Percentiles rank a stretch among this genome's conserved stretches.
Conservation (phyloP, 2,797 vertebrate species). For the Crenuchus spilurus region DNA sequence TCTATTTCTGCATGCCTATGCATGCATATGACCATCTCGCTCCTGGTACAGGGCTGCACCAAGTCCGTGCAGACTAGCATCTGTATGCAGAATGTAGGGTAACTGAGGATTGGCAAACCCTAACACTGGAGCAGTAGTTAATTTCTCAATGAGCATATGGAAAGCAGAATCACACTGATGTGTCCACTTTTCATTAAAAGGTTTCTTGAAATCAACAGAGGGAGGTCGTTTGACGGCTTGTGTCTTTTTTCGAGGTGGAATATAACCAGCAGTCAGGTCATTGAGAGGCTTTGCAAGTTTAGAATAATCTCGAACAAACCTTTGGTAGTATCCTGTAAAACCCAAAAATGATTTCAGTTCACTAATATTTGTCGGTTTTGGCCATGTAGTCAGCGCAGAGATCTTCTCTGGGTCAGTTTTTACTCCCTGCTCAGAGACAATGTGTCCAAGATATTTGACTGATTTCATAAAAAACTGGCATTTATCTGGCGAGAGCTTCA, state of each 20-base stretch:
- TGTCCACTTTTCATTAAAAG: slow-evolving; percentile 8
- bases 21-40: neutral
- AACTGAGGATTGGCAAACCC: neutral
- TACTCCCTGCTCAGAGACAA: slow-evolving; percentile 18
- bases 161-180: neutral
- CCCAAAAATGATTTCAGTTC: slow-evolving; percentile 12
- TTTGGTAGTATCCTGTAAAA: no score
- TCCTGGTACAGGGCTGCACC: neutral
- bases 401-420: slow-evolving; percentile 35
- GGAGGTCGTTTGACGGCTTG: neutral
- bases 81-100: neutral
- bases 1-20: no score
- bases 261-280: slow-evolving; percentile 15
- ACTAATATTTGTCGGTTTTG: neutral
- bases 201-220: neutral
- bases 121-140: neutral
- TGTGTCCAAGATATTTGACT: slow-evolving; percentile 22
- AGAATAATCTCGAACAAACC: slow-evolving; percentile 30
- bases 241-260: neutral
- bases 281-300: slow-evolving; percentile 31
- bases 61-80: neutral
- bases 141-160: neutral
- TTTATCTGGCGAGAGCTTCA: slow-evolving; percentile 28
- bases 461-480: slow-evolving; percentile 35
- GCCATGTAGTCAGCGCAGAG: slow-evolving; percentile 18